These are phyloP conservation scores for Amblyraja radiata DNA, from an alignment of 2,797 vertebrate genomes.

Conservation along the genomic window DNA sequence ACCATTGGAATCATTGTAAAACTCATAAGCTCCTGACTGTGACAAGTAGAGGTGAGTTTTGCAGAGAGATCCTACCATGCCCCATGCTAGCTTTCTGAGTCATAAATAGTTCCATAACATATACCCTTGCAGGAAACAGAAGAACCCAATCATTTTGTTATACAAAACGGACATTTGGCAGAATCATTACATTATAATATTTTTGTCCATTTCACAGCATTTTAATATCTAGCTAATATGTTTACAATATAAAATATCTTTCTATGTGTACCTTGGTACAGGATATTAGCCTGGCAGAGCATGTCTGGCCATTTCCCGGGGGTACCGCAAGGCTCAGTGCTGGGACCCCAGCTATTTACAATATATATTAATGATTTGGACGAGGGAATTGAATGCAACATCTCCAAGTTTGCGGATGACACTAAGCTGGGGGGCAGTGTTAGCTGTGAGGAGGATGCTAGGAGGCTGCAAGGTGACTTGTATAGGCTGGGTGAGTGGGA, in stretches of 20 bases:
- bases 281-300: background rate
- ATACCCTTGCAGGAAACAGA: background rate
- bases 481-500: too few species aligned
- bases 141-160: background rate
- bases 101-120: background rate
- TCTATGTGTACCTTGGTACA: too few species aligned
- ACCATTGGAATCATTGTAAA: background rate
- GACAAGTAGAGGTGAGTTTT: background rate
- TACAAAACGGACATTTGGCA: background rate
- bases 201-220: background rate
- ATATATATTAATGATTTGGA: too few species aligned
- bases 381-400: too few species aligned
- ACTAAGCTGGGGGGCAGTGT: too few species aligned
- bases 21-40: background rate
- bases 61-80: background rate
- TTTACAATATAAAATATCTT: too few species aligned
- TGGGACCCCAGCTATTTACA: too few species aligned
- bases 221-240: background rate
- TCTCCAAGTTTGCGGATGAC: too few species aligned
- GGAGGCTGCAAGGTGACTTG: too few species aligned
- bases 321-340: too few species aligned
- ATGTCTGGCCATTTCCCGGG: background rate
- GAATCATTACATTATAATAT: background rate
- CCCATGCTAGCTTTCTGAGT: background rate
- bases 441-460: too few species aligned